phyloP scores from a whole-genome alignment of 2,797 vertebrate genomes.

The Emydoidea blandingii region DNA sequence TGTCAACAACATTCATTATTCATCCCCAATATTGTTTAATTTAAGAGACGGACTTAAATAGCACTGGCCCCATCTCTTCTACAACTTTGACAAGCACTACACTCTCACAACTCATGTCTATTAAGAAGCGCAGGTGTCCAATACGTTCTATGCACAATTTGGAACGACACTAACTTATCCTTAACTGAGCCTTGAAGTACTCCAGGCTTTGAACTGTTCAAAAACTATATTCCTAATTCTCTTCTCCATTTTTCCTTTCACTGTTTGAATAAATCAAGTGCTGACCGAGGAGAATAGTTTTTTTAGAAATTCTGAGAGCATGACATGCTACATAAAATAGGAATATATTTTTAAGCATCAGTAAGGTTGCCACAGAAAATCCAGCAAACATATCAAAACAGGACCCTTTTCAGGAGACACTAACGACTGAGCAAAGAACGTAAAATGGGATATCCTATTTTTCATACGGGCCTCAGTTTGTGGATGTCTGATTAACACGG shows the following conservation, averaged over 20 bases:
- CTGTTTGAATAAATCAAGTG: background rate
- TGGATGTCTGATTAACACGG: background rate
- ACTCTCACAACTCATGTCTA: background rate
- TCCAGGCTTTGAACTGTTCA: background rate
- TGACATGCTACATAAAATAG: background rate
- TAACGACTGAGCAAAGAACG: background rate
- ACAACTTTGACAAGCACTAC: too few species aligned
- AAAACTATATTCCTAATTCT: background rate
- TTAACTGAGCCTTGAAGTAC: too few species aligned
- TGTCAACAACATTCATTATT: background rate
- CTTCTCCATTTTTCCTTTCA: background rate
- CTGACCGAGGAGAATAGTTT: background rate
- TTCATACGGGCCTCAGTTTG: rapidly evolving
- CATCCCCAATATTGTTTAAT: rapidly evolving
- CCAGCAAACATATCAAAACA: background rate
- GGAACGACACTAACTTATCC: background rate
- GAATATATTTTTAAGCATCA: background rate
- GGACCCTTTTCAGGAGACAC: background rate
- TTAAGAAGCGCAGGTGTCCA: background rate
- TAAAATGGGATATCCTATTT: background rate
- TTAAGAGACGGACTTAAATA: background rate
- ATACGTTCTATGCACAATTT: background rate
- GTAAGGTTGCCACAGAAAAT: background rate
- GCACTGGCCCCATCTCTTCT: rapidly evolving
- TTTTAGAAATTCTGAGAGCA: background rate